Evolutionary conservation across 1,140 invertebrate species (phyloP), one percentile per base, ranked within the genome.

Genomic region (Lucilia cuprina): DNA sequence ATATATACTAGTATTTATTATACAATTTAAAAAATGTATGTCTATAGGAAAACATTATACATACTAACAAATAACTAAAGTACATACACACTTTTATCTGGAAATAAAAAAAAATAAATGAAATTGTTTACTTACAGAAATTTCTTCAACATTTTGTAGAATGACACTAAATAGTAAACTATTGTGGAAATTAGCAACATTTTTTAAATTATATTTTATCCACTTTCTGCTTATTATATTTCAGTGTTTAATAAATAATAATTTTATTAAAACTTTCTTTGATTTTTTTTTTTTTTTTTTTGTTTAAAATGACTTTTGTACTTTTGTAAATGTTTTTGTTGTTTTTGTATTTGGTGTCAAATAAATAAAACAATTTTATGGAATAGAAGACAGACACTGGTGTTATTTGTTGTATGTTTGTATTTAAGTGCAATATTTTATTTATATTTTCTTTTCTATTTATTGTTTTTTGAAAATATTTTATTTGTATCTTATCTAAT

Each of bases 131-230:
- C 89, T 89, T 87, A 89, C 88, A 89, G 70, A 70, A 87, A 87
- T 85, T 90, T 90, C 50, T 87, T 89, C 60, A 88, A 84, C 82
- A 88, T 84, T 83, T 90, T 90, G 75, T 90, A 90, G 74, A 87
- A 85, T 74, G 87, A 85, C 70, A 90, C 88, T 25, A 88, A 21
- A 50, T 87, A 77, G 70, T 86, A 86, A 34, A 90, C 85, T 83
- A 90, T 55, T 80, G 85, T 86, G n/a, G 89, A 90, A 83, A 90
- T 87, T 34, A 90, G 21, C 50, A 87, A 87, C 89, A 90, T 90
- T 70, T n/a, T 70, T 25, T 55, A 55, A 14, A 55, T 55, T 55
- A 47, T 9, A 14, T 75, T 34, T 30, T 75, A 34, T 78, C 7
- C 12, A 78, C 41, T 78, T 41, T 78, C 4, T 47, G 10, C 5